These are phyloP conservation scores for Leptinotarsa defecta DNA, from an alignment of 1,140 invertebrate genomes.

Conservation along the genomic window DNA sequence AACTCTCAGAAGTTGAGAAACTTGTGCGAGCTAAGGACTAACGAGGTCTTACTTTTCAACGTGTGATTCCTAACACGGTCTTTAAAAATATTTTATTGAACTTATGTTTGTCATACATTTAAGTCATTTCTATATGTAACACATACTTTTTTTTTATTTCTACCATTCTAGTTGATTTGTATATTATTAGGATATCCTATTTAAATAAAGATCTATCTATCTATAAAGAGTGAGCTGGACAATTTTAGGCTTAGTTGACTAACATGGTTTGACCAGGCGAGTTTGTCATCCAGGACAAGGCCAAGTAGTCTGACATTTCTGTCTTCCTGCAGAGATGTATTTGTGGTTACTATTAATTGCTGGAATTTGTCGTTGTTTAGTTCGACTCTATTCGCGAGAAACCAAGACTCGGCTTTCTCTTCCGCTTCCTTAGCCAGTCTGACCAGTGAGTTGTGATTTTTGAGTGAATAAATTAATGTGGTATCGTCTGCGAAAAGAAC, in stretches of 20 bases:
- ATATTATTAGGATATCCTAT: too few species aligned
- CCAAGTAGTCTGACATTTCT: conserved; percentile 1
- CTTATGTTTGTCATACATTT: too few species aligned
- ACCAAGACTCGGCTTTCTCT: conserved; percentile 5
- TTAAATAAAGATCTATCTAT: too few species aligned
- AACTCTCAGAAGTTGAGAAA: too few species aligned
- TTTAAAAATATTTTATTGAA: too few species aligned
- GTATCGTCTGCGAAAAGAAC: conserved; percentile 11
- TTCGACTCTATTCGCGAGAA: not conserved
- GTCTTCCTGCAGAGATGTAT: not conserved
- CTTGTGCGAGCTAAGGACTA: too few species aligned
- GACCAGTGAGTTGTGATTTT: not conserved
- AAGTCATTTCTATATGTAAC: too few species aligned
- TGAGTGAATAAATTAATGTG: not conserved
- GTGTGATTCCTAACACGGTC: too few species aligned
- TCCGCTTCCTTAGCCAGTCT: not conserved
- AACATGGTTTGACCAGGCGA: conserved; percentile 10
- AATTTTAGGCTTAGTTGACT: conserved; percentile 6
- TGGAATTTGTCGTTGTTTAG: conserved; percentile 7
- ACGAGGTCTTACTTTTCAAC: too few species aligned
- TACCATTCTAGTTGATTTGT: too few species aligned
- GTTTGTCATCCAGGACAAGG: conserved; percentile 9
- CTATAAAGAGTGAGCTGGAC: not conserved
- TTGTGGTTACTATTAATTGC: conserved; percentile 8
- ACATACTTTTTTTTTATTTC: too few species aligned